These are phyloP conservation scores for Myopa testacea DNA, from an alignment of 2,888 invertebrate species.

Conservation along the genomic window DNA sequence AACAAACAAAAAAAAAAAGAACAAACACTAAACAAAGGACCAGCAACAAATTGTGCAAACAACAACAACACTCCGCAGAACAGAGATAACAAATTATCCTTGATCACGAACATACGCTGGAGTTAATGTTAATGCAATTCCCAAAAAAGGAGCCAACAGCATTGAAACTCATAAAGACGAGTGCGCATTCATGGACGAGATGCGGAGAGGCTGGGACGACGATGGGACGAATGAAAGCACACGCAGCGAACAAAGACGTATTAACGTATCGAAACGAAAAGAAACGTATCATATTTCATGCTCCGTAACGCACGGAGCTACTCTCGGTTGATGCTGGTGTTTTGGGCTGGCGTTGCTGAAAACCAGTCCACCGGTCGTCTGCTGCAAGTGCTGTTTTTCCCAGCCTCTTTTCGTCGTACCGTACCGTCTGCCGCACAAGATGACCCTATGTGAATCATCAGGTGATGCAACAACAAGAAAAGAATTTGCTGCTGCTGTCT, in stretches of 20 bases:
- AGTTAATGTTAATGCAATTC: neutral
- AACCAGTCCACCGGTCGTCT: neutral
- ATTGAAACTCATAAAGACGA: too few species aligned
- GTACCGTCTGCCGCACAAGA: neutral
- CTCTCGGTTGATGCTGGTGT: neutral
- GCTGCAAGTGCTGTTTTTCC: slow-evolving; percentile 12
- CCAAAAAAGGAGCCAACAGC: neutral
- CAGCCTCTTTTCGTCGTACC: neutral
- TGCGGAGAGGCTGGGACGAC: neutral
- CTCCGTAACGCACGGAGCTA: slow-evolving; percentile 7
- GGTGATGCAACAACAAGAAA: slow-evolving; percentile 14
- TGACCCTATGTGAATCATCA: slow-evolving; percentile 6
- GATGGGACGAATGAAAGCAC: neutral
- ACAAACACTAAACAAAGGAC: neutral
- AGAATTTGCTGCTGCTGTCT: too few species aligned
- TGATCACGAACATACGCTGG: slow-evolving; percentile 46
- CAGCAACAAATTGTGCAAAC: neutral
- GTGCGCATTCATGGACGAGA: neutral
- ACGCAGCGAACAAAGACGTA: slow-evolving; percentile 17
- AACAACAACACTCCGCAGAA: neutral
- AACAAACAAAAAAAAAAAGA: neutral
- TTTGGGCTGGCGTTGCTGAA: neutral
- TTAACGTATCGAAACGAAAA: neutral
- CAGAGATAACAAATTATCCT: slow-evolving; percentile 49
- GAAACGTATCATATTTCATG: slow-evolving; percentile 41